phyloP scores from a whole-genome alignment of 2,888 invertebrate genomes.

The Apamea monoglypha region DNA sequence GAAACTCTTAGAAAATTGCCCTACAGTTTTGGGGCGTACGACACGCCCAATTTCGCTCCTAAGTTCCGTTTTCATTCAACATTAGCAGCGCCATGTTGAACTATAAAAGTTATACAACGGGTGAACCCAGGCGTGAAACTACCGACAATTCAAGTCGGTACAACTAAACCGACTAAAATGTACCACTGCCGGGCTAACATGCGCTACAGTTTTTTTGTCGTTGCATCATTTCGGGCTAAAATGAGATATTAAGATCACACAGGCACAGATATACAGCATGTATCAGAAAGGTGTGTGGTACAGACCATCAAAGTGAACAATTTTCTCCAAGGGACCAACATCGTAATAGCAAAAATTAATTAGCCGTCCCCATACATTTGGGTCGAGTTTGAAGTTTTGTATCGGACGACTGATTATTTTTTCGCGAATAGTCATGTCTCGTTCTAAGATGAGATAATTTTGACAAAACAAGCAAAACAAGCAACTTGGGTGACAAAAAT shows the following conservation, averaged over 20 bases:
- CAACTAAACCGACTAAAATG: slow-evolving; percentile 12
- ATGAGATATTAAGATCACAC: not conserved
- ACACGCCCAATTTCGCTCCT: not conserved
- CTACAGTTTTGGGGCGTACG: not conserved
- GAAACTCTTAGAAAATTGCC: too few species aligned
- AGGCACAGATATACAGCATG: not conserved
- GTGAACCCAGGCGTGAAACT: slow-evolving; percentile 15
- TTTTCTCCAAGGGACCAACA: too few species aligned
- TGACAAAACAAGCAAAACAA: not conserved
- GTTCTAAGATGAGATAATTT: not conserved
- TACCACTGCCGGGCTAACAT: not conserved
- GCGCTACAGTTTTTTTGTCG: not conserved
- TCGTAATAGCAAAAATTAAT: too few species aligned
- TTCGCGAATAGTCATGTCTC: too few species aligned
- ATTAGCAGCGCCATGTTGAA: not conserved
- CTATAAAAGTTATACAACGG: slow-evolving; percentile 20
- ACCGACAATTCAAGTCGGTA: not conserved
- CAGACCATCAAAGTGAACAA: too few species aligned
- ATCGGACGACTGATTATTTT: not conserved
- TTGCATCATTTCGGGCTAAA: not conserved
- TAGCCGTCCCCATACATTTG: too few species aligned
- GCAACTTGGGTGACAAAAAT: not conserved
- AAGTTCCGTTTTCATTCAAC: not conserved
- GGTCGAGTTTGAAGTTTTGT: not conserved
- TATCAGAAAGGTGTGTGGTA: too few species aligned